These are phyloP conservation scores for Homarus americanus DNA, from an alignment of 1,140 invertebrate species.

Conservation along the genomic window DNA sequence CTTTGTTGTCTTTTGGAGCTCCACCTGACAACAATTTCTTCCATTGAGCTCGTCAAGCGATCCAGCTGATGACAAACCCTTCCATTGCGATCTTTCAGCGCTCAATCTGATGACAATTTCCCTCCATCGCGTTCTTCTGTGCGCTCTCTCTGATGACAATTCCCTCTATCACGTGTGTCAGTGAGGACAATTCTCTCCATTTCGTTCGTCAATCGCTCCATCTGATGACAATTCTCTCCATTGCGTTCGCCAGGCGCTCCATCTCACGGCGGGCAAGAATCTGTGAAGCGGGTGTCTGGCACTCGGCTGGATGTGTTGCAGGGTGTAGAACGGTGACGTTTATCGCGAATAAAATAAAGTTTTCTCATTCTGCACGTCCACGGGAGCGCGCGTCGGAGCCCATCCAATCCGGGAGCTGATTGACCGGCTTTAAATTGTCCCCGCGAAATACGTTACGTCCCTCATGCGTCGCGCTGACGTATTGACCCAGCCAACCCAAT, in stretches of 20 bases:
- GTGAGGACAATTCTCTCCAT: too few species aligned
- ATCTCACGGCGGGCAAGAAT: background rate
- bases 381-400: background rate
- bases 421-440: constrained; percentile 15
- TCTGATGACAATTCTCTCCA: too few species aligned
- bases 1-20: too few species aligned
- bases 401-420: constrained; percentile 2
- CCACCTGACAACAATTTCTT: too few species aligned
- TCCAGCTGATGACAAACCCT: too few species aligned
- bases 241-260: background rate
- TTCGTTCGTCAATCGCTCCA: too few species aligned
- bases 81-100: too few species aligned
- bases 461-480: background rate
- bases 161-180: too few species aligned
- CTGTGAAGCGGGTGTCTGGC: background rate
- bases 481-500: background rate
- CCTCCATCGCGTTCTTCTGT: too few species aligned
- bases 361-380: constrained; percentile 8
- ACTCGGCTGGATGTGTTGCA: background rate
- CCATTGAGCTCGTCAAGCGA: too few species aligned
- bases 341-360: constrained; percentile 17
- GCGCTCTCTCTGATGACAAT: too few species aligned
- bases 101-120: too few species aligned
- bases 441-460: background rate
- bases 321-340: background rate